Evolutionary conservation across 1,140 invertebrate species (phyloP).

Genomic region (Oedothorax gibbosus): DNA sequence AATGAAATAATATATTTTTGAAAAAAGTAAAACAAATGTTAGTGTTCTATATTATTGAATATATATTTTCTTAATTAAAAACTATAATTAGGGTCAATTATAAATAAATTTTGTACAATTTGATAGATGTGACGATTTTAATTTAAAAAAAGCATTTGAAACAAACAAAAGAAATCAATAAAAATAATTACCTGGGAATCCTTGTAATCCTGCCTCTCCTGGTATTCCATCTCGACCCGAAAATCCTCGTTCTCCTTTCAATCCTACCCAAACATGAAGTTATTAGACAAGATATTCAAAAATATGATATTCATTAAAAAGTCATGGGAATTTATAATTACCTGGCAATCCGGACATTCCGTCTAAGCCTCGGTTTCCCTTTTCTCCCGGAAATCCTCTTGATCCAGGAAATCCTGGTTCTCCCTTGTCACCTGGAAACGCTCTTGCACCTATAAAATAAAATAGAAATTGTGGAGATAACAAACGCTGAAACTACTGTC

Average conservation of each 20-base stretch:
- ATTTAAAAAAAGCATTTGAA: not conserved
- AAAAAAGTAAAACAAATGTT: too few species aligned
- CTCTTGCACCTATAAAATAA: constrained; percentile 69
- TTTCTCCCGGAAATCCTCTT: constrained; percentile 69
- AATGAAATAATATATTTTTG: too few species aligned
- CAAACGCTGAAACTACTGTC: too few species aligned
- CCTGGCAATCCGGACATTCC: constrained; percentile 60
- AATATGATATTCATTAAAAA: not conserved
- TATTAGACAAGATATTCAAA: not conserved
- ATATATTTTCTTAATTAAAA: too few species aligned
- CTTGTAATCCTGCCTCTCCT: constrained; percentile 37
- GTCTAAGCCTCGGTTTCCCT: constrained; percentile 63
- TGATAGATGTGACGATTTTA: not conserved
- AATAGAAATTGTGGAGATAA: too few species aligned
- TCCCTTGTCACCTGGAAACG: constrained; percentile 71
- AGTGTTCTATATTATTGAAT: too few species aligned
- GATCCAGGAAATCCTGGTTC: constrained; percentile 56
- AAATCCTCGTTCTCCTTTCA: constrained; percentile 71
- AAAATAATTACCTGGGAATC: constrained; percentile 51
- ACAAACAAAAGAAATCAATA: not conserved
- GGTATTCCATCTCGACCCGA: constrained; percentile 78
- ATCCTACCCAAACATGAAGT: constrained; percentile 2
- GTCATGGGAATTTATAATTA: not conserved
- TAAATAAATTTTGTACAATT: too few species aligned
- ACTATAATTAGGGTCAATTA: not conserved